Evolutionary conservation across 2,888 invertebrate species (phyloP).

Genomic region (Seira ritae): DNA sequence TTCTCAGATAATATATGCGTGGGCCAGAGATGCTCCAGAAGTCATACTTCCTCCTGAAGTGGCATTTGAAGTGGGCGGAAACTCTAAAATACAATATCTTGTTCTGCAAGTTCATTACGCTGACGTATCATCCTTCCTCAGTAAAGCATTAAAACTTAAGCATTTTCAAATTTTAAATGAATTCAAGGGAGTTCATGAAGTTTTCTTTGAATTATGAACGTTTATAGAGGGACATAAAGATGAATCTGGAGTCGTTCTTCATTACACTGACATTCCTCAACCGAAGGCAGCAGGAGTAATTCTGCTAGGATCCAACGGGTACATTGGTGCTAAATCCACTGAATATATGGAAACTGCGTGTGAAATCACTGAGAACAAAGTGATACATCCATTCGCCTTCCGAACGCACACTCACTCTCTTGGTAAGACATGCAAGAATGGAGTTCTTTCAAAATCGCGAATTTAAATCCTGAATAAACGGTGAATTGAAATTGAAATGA

Average conservation of each 20-base stretch:
- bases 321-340: slow-evolving; percentile 82
- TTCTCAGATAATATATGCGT: slow-evolving; percentile 91
- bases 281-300: slow-evolving; percentile 94
- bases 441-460: too few relatives aligned
- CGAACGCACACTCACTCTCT: slow-evolving; percentile 95
- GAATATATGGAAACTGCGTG: slow-evolving; percentile 96
- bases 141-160: too few relatives aligned
- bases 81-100: slow-evolving; percentile 89
- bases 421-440: too few relatives aligned
- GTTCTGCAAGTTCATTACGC: slow-evolving; percentile 96
- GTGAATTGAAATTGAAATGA: too few relatives aligned
- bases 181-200: too few relatives aligned
- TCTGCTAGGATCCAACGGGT: slow-evolving; percentile 90
- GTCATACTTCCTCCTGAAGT: slow-evolving; percentile 89
- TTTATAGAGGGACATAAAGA: slow-evolving; percentile 86
- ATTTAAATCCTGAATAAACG: too few relatives aligned
- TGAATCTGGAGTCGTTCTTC: slow-evolving; percentile 88
- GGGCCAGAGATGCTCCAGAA: slow-evolving; percentile 94
- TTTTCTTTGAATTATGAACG: slow-evolving; percentile 63
- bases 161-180: not conserved
- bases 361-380: slow-evolving; percentile 85
- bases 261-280: slow-evolving; percentile 85
- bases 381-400: slow-evolving; percentile 95
- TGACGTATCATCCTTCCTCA: slow-evolving; percentile 75
- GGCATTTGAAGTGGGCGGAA: slow-evolving; percentile 93